Base-by-base conservation (phyloP, 2,888 invertebrate species). In the Nesidiocoris tenuis region DNA sequence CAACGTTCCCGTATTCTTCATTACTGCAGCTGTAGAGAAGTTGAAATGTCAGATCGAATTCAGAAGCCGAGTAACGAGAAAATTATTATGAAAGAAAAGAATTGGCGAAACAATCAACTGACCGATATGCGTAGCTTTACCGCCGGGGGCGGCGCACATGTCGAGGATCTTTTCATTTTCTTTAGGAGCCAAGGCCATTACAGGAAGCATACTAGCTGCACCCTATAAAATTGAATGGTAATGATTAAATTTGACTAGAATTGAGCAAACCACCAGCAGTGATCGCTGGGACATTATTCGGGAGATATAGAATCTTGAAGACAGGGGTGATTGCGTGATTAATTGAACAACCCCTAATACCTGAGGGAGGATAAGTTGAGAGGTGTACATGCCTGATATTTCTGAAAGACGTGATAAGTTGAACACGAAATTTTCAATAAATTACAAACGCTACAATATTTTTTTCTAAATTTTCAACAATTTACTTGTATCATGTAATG, bases 91-190 rank as follows among this genome's bases (percentile, higher is more conserved):
- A 39, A 39, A 7, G 39, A 39, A 39, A 39, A 39, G 12, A 39
- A 3, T 39, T 12, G 12, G 39, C 39, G n/a, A n/a, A n/a, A n/a
- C n/a, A n/a, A n/a, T 18, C n/a, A 17, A 59, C 74, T 80, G 81
- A 86, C 87, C 88, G 77, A 99, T 97, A 84, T 99, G 97, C 0
- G 97, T 95, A 0, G 98, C 95, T 86, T 99, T 99, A 7, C 99
- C 99, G 64, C 99, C 99, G 0, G 99, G 99, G 0, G 99, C 99
- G 0, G 98, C 91, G 83, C 96, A 95, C 96, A 99, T 94, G 82
- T 99, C 99, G 39, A 99, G 86, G 79, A 98, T 90, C 79, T 91
- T 87, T 85, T 98, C 98, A 82, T 95, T 93, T 85, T 96, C 96
- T 85, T 96, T 95, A 0, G 99, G 98, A 0, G 95, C 96, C 72